Evolutionary conservation across 2,797 vertebrate species (phyloP).

Genomic region (Bovichtus diacanthus): DNA sequence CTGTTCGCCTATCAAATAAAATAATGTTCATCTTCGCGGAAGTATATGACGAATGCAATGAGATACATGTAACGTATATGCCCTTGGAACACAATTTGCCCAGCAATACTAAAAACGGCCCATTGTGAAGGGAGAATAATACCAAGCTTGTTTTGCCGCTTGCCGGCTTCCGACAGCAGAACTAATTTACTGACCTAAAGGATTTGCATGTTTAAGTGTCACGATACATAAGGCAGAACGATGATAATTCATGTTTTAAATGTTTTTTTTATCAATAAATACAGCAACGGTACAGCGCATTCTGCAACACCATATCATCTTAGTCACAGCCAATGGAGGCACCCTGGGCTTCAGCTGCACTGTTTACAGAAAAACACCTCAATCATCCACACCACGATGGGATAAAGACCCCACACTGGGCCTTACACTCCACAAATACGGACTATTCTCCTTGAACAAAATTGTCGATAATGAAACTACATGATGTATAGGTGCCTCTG

Average conservation of each 20-base stretch:
- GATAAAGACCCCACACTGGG: slow-evolving; percentile 62
- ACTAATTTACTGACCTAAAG: slow-evolving; percentile 45
- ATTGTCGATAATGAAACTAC: slow-evolving; percentile 65
- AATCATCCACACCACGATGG: slow-evolving; percentile 49
- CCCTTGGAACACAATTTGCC: slow-evolving; percentile 11
- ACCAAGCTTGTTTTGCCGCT: slow-evolving; percentile 23
- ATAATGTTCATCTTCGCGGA: not conserved
- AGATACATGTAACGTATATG: slow-evolving; percentile 9
- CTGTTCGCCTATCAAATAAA: not conserved
- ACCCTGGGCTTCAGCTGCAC: slow-evolving; percentile 7
- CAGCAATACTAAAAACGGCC: slow-evolving; percentile 1
- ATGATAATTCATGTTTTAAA: slow-evolving; percentile 60
- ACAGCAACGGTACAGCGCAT: slow-evolving; percentile 30
- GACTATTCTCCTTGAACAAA: slow-evolving; percentile 64
- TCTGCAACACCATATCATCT: slow-evolving; percentile 50
- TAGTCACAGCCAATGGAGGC: slow-evolving; percentile 42
- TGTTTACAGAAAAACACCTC: slow-evolving; percentile 52
- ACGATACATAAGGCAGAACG: slow-evolving; percentile 51
- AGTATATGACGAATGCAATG: slow-evolving; percentile 1
- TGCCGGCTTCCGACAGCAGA: slow-evolving; percentile 17
- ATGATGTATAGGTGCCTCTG: slow-evolving; percentile 62
- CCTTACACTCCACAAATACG: slow-evolving; percentile 50
- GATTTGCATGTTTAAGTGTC: slow-evolving; percentile 47
- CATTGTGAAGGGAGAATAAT: slow-evolving; percentile 17
- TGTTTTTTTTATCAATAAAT: slow-evolving; percentile 75